Percentiles rank a stretch among this genome's conserved stretches.
phyloP scores from a whole-genome alignment of 2,797 vertebrate species.

The Pseudochirops corinnae region DNA sequence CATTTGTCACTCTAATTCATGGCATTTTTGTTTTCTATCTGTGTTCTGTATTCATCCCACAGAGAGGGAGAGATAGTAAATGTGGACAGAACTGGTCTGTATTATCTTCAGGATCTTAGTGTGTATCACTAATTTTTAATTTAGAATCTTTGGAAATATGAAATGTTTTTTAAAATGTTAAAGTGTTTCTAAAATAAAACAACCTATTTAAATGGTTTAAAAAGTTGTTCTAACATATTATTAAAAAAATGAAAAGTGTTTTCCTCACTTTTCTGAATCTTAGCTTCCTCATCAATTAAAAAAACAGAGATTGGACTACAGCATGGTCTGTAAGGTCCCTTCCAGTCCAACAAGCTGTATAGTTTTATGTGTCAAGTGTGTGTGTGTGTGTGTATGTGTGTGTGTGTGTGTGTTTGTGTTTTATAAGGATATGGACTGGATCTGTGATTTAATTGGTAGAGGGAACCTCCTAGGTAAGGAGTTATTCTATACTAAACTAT shows the following conservation, averaged over 20 bases:
- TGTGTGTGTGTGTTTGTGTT: too few species aligned
- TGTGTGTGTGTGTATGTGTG: too few species aligned
- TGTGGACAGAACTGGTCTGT: not conserved
- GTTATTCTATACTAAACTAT: not conserved
- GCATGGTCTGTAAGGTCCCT: not conserved
- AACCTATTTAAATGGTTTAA: not conserved
- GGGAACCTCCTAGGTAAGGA: too few species aligned
- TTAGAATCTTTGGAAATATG: slow-evolving; percentile 23
- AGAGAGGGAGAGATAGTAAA: slow-evolving; percentile 36
- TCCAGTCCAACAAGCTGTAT: not conserved
- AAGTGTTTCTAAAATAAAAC: not conserved
- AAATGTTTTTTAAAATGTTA: slow-evolving; percentile 47
- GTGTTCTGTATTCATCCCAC: not conserved
- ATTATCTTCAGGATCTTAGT: slow-evolving; percentile 41
- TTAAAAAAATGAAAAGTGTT: not conserved
- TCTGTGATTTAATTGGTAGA: too few species aligned
- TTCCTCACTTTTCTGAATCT: not conserved
- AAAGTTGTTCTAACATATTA: not conserved
- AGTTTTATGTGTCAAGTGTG: too few species aligned
- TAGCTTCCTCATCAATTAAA: not conserved
- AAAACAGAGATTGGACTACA: not conserved
- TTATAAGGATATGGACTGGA: too few species aligned
- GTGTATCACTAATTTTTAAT: slow-evolving; percentile 54
- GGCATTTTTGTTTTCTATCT: not conserved
- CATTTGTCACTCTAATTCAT: slow-evolving; percentile 27